Evolutionary conservation across 2,113 vertebrate genomes (phyloP).

Genomic region (Percina caprodes): DNA sequence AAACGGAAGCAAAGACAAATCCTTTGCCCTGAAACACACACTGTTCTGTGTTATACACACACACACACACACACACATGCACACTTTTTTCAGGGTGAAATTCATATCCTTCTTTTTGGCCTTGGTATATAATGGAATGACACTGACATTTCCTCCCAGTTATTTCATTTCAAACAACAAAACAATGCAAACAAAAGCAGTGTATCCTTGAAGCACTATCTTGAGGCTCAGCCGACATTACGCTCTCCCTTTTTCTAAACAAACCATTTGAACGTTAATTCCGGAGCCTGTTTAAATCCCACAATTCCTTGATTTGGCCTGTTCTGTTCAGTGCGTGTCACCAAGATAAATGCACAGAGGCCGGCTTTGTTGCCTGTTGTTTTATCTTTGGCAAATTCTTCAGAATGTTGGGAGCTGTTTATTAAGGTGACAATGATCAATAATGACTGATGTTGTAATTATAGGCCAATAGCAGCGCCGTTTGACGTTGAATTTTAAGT

Average conservation of each 20-base stretch:
- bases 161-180: constrained; percentile 57
- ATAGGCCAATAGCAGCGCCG: constrained; percentile 61
- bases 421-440: constrained; percentile 82
- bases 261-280: constrained; percentile 50
- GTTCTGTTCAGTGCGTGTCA: constrained; percentile 33
- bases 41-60: constrained; percentile 2
- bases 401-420: constrained; percentile 78
- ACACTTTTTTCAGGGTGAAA: constrained; percentile 22
- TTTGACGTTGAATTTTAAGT: constrained; percentile 75
- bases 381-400: constrained; percentile 67
- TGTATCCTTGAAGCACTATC: constrained; percentile 50
- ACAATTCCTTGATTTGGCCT: constrained; percentile 1
- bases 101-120: constrained; percentile 59
- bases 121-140: constrained; percentile 72
- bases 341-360: constrained; percentile 56
- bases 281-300: constrained; percentile 8
- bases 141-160: constrained; percentile 64
- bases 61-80: constrained; percentile 2
- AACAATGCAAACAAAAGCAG: constrained; percentile 70
- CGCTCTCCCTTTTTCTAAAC: constrained; percentile 22
- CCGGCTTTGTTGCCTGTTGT: constrained; percentile 55
- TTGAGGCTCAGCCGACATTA: constrained; percentile 40
- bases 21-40: constrained; percentile 14
- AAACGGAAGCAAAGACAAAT: constrained; percentile 24
- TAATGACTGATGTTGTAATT: constrained; percentile 84